Percentiles rank a stretch among this genome's conserved stretches.
These are phyloP conservation scores for Steatocranus sp. DNA, from an alignment of 2,797 vertebrate genomes.

Conservation along the genomic window DNA sequence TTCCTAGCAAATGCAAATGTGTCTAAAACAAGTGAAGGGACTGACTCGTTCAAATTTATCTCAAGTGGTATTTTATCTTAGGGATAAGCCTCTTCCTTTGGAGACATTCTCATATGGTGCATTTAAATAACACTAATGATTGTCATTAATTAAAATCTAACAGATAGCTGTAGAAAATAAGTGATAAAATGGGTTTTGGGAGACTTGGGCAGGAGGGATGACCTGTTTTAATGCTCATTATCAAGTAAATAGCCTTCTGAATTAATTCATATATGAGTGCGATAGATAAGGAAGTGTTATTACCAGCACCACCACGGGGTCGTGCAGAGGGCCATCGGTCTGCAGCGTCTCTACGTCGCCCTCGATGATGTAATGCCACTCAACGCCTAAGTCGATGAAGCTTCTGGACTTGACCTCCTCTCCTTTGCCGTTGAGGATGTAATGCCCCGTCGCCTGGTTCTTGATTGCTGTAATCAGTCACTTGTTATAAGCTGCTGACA, in stretches of 20 bases:
- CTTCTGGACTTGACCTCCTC: constrained; percentile 84
- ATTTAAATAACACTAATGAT: neutral
- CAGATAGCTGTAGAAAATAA: neutral
- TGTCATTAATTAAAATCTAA: neutral
- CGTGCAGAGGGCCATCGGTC: constrained; percentile 90
- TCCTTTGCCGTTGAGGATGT: constrained; percentile 92
- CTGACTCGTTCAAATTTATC: neutral
- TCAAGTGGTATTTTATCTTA: neutral
- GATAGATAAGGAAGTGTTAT: neutral
- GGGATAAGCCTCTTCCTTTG: neutral
- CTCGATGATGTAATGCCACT: constrained; percentile 93
- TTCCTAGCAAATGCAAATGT: neutral
- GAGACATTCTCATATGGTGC: neutral
- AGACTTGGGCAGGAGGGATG: fast-evolving
- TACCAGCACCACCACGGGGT: constrained; percentile 93
- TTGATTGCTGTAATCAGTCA: constrained; percentile 85
- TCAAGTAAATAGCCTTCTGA: neutral
- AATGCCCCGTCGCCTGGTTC: constrained; percentile 97
- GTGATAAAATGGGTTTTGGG: neutral
- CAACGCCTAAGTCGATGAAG: constrained; percentile 93
- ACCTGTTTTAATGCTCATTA: neutral
- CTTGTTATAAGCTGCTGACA: constrained; percentile 19
- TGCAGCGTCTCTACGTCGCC: constrained; percentile 87
- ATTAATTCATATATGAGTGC: fast-evolving
- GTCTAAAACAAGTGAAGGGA: neutral